Evolutionary conservation across 2,797 vertebrate genomes (phyloP), one percentile per base, ranked within the genome.

Genomic region (Platyrinchus mystaceus): DNA sequence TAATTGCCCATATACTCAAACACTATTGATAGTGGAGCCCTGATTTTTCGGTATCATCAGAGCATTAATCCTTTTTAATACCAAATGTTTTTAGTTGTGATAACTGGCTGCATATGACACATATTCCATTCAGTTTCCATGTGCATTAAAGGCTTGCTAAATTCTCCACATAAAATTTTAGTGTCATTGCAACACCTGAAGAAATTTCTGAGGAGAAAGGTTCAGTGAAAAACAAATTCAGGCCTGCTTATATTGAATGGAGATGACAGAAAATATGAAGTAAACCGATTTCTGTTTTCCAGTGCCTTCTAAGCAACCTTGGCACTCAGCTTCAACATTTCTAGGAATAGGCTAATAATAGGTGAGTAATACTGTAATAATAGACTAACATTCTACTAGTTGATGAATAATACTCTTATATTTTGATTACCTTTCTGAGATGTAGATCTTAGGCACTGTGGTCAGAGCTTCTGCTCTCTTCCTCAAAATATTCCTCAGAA

Each of bases 1-100:
- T 60, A 47, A 30, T 9, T 49, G 28, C 39, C 16, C 0, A 0
- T 37, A 19, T 27, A 44, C 30, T 49, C 36, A 71, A 30, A 3
- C 5, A 62, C 6, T 18, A 16, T 23, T 76, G 49, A 34, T 21
- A 67, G 23, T 28, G 28, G 5, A 26, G 28, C 8, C 18, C 10
- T 76, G 63, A 50, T 56, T 80, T 85, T 87, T 85, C n/a, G 0
- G 2, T 58, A 6, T 50, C 7, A 27, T 64, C 55, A 74, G 19
- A 62, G 8, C n/a, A 77, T 55, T 55, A 58, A 47, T 87, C 73
- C 24, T 55, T 50, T 30, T 55, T 50, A 79, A 66, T 71, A n/a
- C 70, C 47, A 81, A 89, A 59, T 26, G 7, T 30, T 69, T 56
- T 73, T 46, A 26, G 10, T 62, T 89, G 36, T 78, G 49, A 50